Evolutionary conservation across 2,113 vertebrate species (phyloP), one percentile per base, ranked within the genome.

Genomic region (Tricholaema leucomelas): DNA sequence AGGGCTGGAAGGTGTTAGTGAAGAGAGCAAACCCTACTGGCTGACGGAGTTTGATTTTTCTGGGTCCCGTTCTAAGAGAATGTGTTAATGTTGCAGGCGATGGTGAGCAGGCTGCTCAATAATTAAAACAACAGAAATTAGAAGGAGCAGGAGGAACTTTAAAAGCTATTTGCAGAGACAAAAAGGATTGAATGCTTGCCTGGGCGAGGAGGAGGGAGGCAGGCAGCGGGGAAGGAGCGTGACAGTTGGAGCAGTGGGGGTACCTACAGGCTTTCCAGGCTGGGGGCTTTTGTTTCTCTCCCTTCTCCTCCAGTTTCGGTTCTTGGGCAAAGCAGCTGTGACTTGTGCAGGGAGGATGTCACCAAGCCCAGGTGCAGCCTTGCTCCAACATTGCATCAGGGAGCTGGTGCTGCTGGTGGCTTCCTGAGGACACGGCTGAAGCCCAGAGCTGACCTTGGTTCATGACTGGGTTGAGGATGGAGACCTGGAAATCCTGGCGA

Each of bases 41-140:
- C 93, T 94, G 94, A 95, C 92, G 96, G 95, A 91, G 94, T 92
- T 96, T 69, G 90, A 90, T 70, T 95, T 96, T 96, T 88, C 84
- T 83, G 81, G 91, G 86, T 94, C 84, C 87, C 79, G 85, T 94
- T 78, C 56, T 55, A 91, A 73, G 11, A 67, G 77, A 81, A 75
- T 3, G 70, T 42, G 63, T 92, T 95, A 89, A 91, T 96, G 97
- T 95, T 96, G 90, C 86, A 90, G 88, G 91, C 82, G 15, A 88
- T 19, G 52, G 94, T 69, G 87, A 93, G 97, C 94, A 81, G 92
- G 87, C 93, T 97, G 81, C 93, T 97, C 96, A 96, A 93, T 97
- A 97, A 97, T 97, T 98, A 97, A 97, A 97, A 94, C 88, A 91
- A 88, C 94, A 97, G 95, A 96, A 96, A 96, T 76, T 95, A 97